Evolutionary conservation across 1,140 invertebrate species (phyloP), one percentile per base, ranked within the genome.

Genomic region (Orchesella cincta): DNA sequence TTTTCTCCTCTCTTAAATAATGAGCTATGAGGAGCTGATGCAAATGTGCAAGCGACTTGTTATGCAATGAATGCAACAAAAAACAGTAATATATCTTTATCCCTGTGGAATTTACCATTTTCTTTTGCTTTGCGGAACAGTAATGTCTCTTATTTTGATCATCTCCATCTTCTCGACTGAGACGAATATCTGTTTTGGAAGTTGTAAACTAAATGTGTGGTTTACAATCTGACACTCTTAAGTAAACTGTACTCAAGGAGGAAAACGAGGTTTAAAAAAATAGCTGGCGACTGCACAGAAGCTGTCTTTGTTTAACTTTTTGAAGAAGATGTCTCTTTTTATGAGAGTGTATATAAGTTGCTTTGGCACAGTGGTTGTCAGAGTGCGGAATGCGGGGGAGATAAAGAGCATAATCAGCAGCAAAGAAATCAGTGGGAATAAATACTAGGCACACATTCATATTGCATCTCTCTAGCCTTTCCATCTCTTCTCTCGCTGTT

Each of bases 401-500:
- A 67, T 67, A 67, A 67, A 67, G 33, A 67, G 62, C 26, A 67
- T 67, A 67, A 67, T 67, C 62, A 67, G 62, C 54, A 20, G 26
- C 54, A 57, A 57, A 18, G n/a, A n/a, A n/a, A n/a, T n/a, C n/a
- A n/a, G n/a, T 46, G 39, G 39, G 39, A 46, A n/a, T n/a, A n/a
- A 46, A 46, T 8, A 46, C 39, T 46, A 20, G 8, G 20, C 39
- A 46, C 8, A 46, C 39, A 46, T n/a, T n/a, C n/a, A n/a, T n/a
- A n/a, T n/a, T n/a, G n/a, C n/a, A n/a, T n/a, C n/a, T n/a, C n/a
- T n/a, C n/a, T n/a, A n/a, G n/a, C n/a, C n/a, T n/a, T n/a, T n/a
- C n/a, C n/a, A n/a, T n/a, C n/a, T n/a, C n/a, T n/a, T n/a, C n/a
- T n/a, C n/a, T n/a, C n/a, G n/a, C 62, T 3, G 8, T 33, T 31